Evolutionary conservation across 2,888 invertebrate species (phyloP).

Genomic region (Bugula neritina): DNA sequence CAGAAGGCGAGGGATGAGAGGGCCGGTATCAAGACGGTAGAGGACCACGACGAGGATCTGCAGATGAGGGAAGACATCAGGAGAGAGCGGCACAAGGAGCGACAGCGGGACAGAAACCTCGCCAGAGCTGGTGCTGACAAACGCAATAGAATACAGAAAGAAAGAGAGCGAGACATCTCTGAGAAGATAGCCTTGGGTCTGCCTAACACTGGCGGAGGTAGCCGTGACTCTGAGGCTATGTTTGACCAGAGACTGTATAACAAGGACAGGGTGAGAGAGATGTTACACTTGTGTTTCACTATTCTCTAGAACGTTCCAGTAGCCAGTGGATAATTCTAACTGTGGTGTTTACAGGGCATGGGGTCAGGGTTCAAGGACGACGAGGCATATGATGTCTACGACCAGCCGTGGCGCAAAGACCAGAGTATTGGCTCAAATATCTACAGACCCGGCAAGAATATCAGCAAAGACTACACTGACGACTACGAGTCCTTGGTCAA

Average conservation of each 20-base stretch:
- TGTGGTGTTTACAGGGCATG: conserved; percentile 60
- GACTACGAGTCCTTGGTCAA: conserved; percentile 83
- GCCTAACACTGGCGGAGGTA: conserved; percentile 69
- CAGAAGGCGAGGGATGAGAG: conserved; percentile 91
- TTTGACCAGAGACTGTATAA: conserved; percentile 96
- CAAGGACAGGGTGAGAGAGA: conserved; percentile 59
- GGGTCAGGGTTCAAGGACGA: conserved; percentile 93
- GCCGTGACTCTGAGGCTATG: conserved; percentile 63
- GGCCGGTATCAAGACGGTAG: conserved; percentile 65
- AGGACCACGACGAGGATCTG: conserved; percentile 64
- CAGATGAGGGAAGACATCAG: conserved; percentile 61
- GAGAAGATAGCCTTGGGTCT: conserved; percentile 96
- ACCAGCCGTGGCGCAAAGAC: conserved; percentile 92
- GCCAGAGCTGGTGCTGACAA: conserved; percentile 91
- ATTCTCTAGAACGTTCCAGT: no score
- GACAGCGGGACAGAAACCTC: conserved; percentile 86
- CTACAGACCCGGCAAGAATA: conserved; percentile 61
- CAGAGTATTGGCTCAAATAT: conserved; percentile 80
- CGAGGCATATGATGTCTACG: conserved; percentile 94
- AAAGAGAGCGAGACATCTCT: conserved; percentile 86
- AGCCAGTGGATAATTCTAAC: no score
- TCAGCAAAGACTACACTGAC: conserved; percentile 85
- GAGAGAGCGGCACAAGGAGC: conserved; percentile 80
- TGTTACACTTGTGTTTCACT: no score
- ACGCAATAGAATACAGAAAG: conserved; percentile 62